These are phyloP conservation scores for Drosophila ambigua DNA, from an alignment of 1,140 invertebrate species.

Conservation along the genomic window DNA sequence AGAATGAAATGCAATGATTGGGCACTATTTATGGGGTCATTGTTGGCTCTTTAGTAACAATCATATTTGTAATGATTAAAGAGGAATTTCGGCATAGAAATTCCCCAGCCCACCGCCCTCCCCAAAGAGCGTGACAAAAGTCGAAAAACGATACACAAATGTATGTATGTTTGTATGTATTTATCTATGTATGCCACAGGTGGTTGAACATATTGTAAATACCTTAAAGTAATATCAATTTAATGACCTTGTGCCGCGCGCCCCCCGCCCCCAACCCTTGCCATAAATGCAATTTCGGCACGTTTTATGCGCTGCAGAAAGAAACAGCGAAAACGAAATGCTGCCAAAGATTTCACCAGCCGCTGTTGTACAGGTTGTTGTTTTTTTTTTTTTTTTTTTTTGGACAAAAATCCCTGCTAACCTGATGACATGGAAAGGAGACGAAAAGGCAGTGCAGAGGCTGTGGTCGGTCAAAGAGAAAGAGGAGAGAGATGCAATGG, in stretches of 20 bases:
- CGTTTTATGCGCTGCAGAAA: slow-evolving; percentile 38
- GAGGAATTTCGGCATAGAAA: slow-evolving; percentile 3
- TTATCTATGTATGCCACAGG: not conserved
- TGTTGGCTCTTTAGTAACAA: slow-evolving; percentile 4
- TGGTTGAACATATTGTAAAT: slow-evolving; percentile 21
- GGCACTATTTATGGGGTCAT: slow-evolving; percentile 23
- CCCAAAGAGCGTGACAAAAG: slow-evolving; percentile 18
- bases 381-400: slow-evolving; percentile 11
- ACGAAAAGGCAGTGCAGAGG: not conserved
- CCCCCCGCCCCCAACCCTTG: too few species aligned
- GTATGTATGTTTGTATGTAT: too few species aligned
- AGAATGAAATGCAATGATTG: slow-evolving; percentile 16
- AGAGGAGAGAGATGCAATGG: slow-evolving; percentile 1
- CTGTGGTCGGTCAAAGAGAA: too few species aligned
- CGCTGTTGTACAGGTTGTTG: not conserved
- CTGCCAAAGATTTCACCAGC: slow-evolving; percentile 52
- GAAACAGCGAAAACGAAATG: too few species aligned
- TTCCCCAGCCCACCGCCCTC: too few species aligned
- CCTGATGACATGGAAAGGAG: slow-evolving; percentile 68
- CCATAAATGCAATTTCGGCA: slow-evolving; percentile 49
- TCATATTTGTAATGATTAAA: slow-evolving; percentile 10
- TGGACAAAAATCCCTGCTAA: slow-evolving; percentile 74
- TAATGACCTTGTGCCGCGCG: slow-evolving; percentile 44
- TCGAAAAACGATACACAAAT: not conserved
- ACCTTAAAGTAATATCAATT: slow-evolving; percentile 32